Percentiles rank a stretch among this genome's conserved stretches.
phyloP scores from a whole-genome alignment of 2,888 invertebrate species.

The Agapostemon virescens region DNA sequence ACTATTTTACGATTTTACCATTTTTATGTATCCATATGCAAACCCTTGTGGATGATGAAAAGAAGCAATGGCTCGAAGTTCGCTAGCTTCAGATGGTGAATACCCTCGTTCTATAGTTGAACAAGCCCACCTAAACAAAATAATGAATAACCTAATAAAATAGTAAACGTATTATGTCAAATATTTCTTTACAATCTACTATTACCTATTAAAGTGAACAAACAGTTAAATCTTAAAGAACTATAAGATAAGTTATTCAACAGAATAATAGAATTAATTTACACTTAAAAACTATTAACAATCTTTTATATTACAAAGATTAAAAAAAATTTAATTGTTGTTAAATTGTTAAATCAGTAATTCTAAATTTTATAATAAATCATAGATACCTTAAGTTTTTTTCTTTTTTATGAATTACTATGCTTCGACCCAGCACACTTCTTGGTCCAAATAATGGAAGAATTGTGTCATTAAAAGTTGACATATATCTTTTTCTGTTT shows the following conservation, averaged over 20 bases:
- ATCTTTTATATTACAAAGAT: background rate
- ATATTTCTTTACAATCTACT: background rate
- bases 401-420: conserved; percentile 89
- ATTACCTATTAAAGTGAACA: background rate
- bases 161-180: too few relatives aligned
- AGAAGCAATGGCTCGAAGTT: conserved; percentile 92
- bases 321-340: too few relatives aligned
- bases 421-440: conserved; percentile 92
- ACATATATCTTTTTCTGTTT: conserved; percentile 83
- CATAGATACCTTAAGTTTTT: conserved; percentile 76
- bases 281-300: background rate
- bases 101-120: conserved; percentile 93
- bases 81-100: conserved; percentile 92
- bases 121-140: conserved; percentile 87
- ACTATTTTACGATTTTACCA: conserved; percentile 86
- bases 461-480: conserved; percentile 89
- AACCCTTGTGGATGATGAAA: conserved; percentile 94
- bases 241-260: too few relatives aligned
- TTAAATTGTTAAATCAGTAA: too few relatives aligned
- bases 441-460: conserved; percentile 90
- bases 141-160: too few relatives aligned
- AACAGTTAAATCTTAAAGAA: background rate
- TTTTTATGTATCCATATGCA: conserved; percentile 91
- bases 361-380: background rate
- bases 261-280: background rate